Conservation (phyloP, 1,140 invertebrate genomes). For the Lanistes nyassanus region DNA sequence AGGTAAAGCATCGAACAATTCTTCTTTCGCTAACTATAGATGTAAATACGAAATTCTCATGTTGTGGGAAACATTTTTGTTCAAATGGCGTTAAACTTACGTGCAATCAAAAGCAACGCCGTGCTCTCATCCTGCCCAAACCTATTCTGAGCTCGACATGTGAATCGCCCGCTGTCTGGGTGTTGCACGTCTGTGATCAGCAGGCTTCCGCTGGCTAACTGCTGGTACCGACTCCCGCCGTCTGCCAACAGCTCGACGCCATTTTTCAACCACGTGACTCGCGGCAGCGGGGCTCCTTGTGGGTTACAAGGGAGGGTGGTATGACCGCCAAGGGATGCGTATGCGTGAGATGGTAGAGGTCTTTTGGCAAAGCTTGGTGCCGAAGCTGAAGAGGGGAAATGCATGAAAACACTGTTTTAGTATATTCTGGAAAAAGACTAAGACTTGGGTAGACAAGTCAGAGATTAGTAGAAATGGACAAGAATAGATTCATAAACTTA, state of each 20-base stretch:
- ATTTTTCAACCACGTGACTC: slow-evolving; percentile 86
- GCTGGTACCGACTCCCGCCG: slow-evolving; percentile 37
- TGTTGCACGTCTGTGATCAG: slow-evolving; percentile 37
- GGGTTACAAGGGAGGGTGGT: slow-evolving; percentile 92
- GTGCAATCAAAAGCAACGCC: slow-evolving; percentile 41
- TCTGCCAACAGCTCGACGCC: slow-evolving; percentile 72
- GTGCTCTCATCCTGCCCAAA: slow-evolving; percentile 41
- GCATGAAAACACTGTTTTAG: neutral
- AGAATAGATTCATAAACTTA: too few relatives aligned
- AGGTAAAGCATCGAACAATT: too few relatives aligned
- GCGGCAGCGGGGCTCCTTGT: slow-evolving; percentile 90
- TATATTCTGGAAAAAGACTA: too few relatives aligned
- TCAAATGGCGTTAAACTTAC: slow-evolving; percentile 35
- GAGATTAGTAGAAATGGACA: too few relatives aligned
- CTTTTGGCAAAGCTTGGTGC: slow-evolving; percentile 90
- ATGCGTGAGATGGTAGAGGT: slow-evolving; percentile 87
- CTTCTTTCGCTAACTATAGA: too few relatives aligned
- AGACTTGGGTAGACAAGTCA: too few relatives aligned
- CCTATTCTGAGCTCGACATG: slow-evolving; percentile 52
- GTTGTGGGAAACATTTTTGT: too few relatives aligned
- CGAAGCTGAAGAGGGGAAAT: slow-evolving; percentile 73
- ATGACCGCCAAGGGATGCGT: slow-evolving; percentile 90
- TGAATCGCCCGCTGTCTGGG: slow-evolving; percentile 52
- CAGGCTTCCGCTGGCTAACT: slow-evolving; percentile 53
- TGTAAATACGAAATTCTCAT: too few relatives aligned